These are phyloP conservation scores for Poeciliopsis paucimaculata DNA, from an alignment of 2,797 vertebrate species.

Conservation along the genomic window DNA sequence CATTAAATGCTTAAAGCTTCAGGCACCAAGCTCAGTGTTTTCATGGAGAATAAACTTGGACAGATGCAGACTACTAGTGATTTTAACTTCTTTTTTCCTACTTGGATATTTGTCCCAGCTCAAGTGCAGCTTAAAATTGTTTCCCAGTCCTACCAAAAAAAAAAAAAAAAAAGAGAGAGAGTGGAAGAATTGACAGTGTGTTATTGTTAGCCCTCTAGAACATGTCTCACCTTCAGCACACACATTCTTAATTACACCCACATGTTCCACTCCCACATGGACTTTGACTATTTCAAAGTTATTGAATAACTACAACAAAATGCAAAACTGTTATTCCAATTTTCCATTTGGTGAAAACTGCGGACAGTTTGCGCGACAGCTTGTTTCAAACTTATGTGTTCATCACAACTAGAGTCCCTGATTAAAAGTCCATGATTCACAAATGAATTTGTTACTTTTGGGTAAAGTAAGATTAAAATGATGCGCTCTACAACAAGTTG, in stretches of 20 bases:
- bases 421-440: conserved; percentile 14
- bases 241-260: conserved; percentile 52
- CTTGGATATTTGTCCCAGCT: conserved; percentile 61
- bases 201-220: conserved; percentile 58
- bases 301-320: conserved; percentile 38
- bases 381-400: conserved; percentile 39
- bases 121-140: conserved; percentile 54
- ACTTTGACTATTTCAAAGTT: conserved; percentile 43
- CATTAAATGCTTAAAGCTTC: conserved; percentile 20
- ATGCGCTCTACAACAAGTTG: neutral
- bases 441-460: neutral
- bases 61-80: conserved; percentile 55
- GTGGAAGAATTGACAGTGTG: conserved; percentile 75
- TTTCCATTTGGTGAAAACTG: conserved; percentile 17
- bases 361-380: conserved; percentile 13
- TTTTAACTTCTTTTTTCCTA: conserved; percentile 67
- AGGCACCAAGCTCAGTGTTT: conserved; percentile 45
- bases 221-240: conserved; percentile 69
- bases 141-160: conserved; percentile 64
- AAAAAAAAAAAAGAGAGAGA: conserved; percentile 39
- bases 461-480: neutral
- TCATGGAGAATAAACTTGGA: conserved; percentile 63
- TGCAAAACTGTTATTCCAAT: neutral
- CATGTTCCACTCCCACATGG: conserved; percentile 40
- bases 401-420: conserved; percentile 28